These are phyloP conservation scores for Celastrina argiolus DNA, from an alignment of 2,888 invertebrate species.

Conservation along the genomic window DNA sequence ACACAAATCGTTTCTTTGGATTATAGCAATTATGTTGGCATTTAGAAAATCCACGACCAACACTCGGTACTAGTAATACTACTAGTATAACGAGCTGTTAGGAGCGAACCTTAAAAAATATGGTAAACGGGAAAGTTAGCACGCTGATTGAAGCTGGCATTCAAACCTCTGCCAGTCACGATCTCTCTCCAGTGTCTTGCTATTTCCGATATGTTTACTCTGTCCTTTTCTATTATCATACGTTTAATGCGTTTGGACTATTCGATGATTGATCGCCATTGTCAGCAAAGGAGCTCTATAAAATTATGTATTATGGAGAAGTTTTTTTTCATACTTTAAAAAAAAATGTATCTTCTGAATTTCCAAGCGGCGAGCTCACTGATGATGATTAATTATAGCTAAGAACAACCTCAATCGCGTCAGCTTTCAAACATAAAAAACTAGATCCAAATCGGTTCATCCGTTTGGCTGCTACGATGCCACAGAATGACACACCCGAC, in stretches of 20 bases:
- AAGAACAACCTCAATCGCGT: too few relatives aligned
- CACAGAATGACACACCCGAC: too few relatives aligned
- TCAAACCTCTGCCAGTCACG: slow-evolving; percentile 11
- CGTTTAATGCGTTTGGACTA: background rate
- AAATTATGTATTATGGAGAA: too few relatives aligned
- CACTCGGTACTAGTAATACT: background rate
- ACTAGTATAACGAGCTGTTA: background rate
- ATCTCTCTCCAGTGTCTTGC: slow-evolving; percentile 9
- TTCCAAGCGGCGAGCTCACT: too few relatives aligned
- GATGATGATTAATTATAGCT: too few relatives aligned
- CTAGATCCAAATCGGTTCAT: too few relatives aligned
- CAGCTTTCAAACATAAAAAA: too few relatives aligned
- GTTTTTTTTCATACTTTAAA: too few relatives aligned
- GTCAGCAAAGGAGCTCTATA: too few relatives aligned
- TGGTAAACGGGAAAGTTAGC: slow-evolving; percentile 15
- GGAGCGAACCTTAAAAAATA: slow-evolving; percentile 17
- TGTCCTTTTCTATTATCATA: slow-evolving; percentile 11
- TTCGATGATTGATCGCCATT: too few relatives aligned
- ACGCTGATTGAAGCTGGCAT: slow-evolving; percentile 14
- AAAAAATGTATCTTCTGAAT: too few relatives aligned
- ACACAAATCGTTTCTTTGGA: background rate
- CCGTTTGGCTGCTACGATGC: too few relatives aligned
- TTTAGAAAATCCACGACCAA: slow-evolving; percentile 15
- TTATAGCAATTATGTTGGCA: background rate
- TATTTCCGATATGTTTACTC: slow-evolving; percentile 4